A percentile compares a stretch with the other conserved stretches of the same genome.
Conservation (phyloP, 1,140 invertebrate genomes). For the Chrysopa pallens region DNA sequence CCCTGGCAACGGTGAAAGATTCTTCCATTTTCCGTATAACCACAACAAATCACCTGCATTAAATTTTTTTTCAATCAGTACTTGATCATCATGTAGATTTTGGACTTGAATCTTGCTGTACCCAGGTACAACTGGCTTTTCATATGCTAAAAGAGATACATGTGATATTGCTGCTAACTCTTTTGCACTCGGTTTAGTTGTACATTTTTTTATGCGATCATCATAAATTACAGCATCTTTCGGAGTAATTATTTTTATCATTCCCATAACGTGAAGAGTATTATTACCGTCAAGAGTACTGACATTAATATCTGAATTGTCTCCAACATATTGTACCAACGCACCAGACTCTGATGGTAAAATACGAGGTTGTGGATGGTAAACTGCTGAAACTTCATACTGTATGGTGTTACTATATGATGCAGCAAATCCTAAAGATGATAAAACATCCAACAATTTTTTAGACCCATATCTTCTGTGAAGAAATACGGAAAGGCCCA, state of each 20-base stretch:
- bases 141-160: neutral
- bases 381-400: conserved; percentile 14
- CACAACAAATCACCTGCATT: conserved; percentile 14
- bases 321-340: conserved; percentile 17
- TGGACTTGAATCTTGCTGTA: conserved; percentile 3
- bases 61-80: conserved; percentile 10
- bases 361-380: conserved; percentile 6
- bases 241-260: conserved; percentile 2
- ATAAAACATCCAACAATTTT: conserved; percentile 9
- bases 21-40: conserved; percentile 14
- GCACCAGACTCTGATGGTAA: conserved; percentile 2
- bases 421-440: conserved; percentile 13
- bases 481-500: conserved; percentile 8
- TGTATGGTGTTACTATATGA: conserved; percentile 10
- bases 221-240: neutral
- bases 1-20: conserved; percentile 8
- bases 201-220: neutral
- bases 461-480: conserved; percentile 12
- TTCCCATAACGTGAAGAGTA: conserved; percentile 15
- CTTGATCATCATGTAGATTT: conserved; percentile 12
- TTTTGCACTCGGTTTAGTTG: neutral
- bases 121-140: neutral
- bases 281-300: conserved; percentile 11
- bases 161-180: neutral
- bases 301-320: conserved; percentile 16